Evolutionary conservation across 2,888 invertebrate species (phyloP).

Genomic region (Magallana nippona): DNA sequence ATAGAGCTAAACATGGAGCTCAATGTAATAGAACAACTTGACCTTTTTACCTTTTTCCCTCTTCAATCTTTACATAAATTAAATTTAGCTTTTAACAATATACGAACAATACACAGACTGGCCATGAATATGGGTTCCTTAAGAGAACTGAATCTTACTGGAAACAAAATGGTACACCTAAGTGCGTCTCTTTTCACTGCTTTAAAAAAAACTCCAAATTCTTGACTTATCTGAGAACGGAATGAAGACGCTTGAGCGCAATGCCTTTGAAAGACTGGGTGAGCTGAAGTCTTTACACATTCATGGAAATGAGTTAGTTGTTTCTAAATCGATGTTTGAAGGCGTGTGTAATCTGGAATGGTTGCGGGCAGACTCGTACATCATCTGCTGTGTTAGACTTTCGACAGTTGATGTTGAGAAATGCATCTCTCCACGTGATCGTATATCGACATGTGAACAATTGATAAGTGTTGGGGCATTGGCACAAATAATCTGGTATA

Average conservation of each 20-base stretch:
- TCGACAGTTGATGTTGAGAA: background rate
- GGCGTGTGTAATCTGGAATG: slow-evolving; percentile 27
- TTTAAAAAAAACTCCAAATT: background rate
- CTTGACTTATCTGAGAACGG: slow-evolving; percentile 9
- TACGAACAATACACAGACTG: background rate
- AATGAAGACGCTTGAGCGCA: background rate
- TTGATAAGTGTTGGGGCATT: slow-evolving; percentile 30
- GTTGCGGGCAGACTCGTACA: slow-evolving; percentile 38
- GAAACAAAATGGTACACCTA: slow-evolving; percentile 2
- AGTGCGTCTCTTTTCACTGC: background rate
- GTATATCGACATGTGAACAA: slow-evolving; percentile 34
- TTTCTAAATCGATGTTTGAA: slow-evolving; percentile 30
- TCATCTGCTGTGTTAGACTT: slow-evolving; percentile 36
- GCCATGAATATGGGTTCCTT: background rate
- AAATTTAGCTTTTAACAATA: background rate
- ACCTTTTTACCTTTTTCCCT: background rate
- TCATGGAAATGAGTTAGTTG: background rate
- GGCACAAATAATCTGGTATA: slow-evolving; percentile 9
- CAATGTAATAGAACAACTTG: background rate
- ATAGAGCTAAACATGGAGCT: slow-evolving; percentile 12
- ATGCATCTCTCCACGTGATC: slow-evolving; percentile 35
- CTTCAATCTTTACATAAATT: background rate
- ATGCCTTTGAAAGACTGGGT: slow-evolving; percentile 8
- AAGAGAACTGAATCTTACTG: slow-evolving; percentile 5
- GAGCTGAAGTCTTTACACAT: slow-evolving; percentile 11